Evolutionary conservation across 2,113 vertebrate species (phyloP).

Genomic region (Chamaea fasciata): DNA sequence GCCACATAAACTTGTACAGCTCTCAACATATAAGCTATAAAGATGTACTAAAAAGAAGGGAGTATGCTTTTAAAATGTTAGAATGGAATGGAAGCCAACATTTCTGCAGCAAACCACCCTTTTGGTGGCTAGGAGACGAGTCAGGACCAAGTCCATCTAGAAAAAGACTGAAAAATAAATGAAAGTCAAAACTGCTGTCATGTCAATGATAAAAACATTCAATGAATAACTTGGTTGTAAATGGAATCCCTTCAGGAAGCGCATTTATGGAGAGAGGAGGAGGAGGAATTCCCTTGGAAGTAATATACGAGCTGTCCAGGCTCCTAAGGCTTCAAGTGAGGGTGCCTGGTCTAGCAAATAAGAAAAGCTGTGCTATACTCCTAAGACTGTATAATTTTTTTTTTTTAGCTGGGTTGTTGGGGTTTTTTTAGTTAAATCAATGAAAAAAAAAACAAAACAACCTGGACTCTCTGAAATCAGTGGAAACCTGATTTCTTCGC

Average conservation of each 20-base stretch:
- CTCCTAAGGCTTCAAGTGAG: rapidly evolving
- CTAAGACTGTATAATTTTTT: background rate
- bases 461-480: background rate
- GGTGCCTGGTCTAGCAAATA: background rate
- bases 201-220: background rate
- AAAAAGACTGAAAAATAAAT: background rate
- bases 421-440: background rate
- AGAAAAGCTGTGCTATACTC: background rate
- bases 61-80: background rate
- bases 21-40: background rate
- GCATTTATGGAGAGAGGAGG: background rate
- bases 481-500: background rate
- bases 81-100: background rate
- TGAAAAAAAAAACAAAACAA: background rate
- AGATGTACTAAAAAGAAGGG: background rate
- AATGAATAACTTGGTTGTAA: background rate
- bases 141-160: background rate
- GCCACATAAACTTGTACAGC: background rate
- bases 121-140: background rate
- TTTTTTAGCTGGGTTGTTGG: background rate
- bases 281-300: background rate
- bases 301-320: background rate
- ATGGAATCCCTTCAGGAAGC: background rate
- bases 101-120: background rate
- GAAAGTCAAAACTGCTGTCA: background rate